These are phyloP conservation scores for Daphoenositta chrysoptera DNA, from an alignment of 2,113 vertebrate species.

Conservation along the genomic window DNA sequence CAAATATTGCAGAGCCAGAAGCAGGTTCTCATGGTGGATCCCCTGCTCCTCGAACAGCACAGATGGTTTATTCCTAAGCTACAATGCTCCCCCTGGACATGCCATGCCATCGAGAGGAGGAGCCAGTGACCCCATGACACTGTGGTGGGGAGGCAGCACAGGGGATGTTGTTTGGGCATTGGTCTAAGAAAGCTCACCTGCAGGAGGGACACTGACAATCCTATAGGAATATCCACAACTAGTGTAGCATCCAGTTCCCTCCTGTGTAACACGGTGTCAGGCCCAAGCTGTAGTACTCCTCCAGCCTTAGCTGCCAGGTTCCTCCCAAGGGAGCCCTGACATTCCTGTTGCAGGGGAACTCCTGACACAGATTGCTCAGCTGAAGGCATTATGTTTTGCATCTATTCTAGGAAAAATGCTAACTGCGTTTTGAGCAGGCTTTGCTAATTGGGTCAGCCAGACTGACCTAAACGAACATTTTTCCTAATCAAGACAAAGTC, in stretches of 20 bases:
- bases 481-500: constrained; percentile 53
- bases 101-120: fast-evolving
- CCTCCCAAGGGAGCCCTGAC: neutral
- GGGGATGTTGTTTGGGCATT: neutral
- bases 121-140: neutral
- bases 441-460: constrained; percentile 6
- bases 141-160: neutral
- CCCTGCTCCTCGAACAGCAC: fast-evolving
- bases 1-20: neutral
- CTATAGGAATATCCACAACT: neutral
- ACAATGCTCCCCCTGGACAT: neutral
- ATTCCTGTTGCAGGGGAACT: neutral
- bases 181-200: neutral
- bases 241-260: neutral
- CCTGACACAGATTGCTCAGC: neutral
- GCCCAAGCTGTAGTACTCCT: neutral
- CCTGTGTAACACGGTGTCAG: neutral
- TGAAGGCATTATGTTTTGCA: neutral
- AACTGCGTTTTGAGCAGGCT: neutral
- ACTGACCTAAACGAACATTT: constrained; percentile 3
- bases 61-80: neutral
- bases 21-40: neutral
- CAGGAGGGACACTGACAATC: neutral
- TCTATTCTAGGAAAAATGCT: constrained; percentile 33
- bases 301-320: neutral